Conservation (phyloP, 1,140 invertebrate species). For the Diorhabda sublineata region DNA sequence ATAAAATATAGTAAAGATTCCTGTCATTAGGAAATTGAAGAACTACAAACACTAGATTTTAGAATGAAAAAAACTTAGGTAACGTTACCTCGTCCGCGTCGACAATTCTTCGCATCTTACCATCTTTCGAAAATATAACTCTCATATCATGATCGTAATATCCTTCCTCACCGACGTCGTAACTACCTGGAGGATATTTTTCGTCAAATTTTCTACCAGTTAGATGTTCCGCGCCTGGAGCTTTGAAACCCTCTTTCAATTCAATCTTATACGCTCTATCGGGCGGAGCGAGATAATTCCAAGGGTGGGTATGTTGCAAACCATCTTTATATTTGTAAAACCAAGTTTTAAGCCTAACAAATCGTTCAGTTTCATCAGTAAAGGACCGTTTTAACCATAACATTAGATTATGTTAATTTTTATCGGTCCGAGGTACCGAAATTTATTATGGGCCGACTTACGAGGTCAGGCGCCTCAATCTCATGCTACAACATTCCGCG, state of each 20-base stretch:
- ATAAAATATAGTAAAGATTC: neutral
- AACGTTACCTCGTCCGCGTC: constrained; percentile 3
- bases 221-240: constrained; percentile 19
- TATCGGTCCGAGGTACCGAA: no score
- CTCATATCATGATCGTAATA: constrained; percentile 22
- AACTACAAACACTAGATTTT: neutral
- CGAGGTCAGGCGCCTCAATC: no score
- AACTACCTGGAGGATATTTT: constrained; percentile 24
- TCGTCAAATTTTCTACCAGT: constrained; percentile 21
- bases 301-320: constrained; percentile 10
- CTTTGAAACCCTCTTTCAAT: constrained; percentile 9
- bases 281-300: constrained; percentile 14
- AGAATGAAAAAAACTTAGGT: neutral
- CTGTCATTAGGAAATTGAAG: neutral
- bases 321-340: constrained; percentile 13
- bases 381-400: no score
- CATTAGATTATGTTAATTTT: no score
- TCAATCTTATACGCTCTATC: constrained; percentile 22
- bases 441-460: no score
- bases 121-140: constrained; percentile 18
- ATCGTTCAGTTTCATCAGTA: neutral
- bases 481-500: no score
- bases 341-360: neutral
- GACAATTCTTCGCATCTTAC: neutral
- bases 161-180: constrained; percentile 26